A percentile compares a stretch with the other conserved stretches of the same genome.
phyloP scores from a whole-genome alignment of 2,888 invertebrate genomes.

The Nowickia ferox region DNA sequence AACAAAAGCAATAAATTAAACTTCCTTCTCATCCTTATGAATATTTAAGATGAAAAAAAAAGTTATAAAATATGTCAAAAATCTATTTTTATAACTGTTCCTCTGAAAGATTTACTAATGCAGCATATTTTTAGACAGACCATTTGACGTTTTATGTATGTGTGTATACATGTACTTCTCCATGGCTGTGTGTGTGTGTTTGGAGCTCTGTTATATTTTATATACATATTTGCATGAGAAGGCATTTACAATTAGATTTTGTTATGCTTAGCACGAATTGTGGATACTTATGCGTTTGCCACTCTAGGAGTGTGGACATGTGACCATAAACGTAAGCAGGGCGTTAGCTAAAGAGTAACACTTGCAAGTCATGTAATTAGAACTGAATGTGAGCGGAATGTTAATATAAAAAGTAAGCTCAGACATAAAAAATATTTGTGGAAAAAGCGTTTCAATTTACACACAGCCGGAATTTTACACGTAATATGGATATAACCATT shows the following conservation, averaged over 20 bases:
- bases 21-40: background rate
- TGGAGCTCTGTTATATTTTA: too few relatives aligned
- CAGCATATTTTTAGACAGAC: background rate
- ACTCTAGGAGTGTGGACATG: background rate
- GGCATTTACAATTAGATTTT: constrained; percentile 7
- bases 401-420: background rate
- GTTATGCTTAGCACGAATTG: constrained; percentile 42
- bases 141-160: background rate
- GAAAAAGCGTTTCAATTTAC: too few relatives aligned
- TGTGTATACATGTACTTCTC: background rate
- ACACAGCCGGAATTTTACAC: too few relatives aligned
- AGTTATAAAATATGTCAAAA: background rate
- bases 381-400: background rate
- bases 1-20: constrained; percentile 47
- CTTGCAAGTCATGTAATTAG: constrained; percentile 7
- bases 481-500: too few relatives aligned
- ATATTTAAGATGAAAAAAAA: background rate
- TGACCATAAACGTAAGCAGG: background rate
- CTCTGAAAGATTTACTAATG: background rate
- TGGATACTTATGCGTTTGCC: background rate
- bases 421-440: too few relatives aligned
- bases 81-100: background rate
- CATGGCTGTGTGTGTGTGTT: too few relatives aligned
- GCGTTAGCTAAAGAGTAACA: background rate
- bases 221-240: background rate